These are phyloP conservation scores for Bubo scandiacus DNA, from an alignment of 2,113 vertebrate species.

Conservation along the genomic window DNA sequence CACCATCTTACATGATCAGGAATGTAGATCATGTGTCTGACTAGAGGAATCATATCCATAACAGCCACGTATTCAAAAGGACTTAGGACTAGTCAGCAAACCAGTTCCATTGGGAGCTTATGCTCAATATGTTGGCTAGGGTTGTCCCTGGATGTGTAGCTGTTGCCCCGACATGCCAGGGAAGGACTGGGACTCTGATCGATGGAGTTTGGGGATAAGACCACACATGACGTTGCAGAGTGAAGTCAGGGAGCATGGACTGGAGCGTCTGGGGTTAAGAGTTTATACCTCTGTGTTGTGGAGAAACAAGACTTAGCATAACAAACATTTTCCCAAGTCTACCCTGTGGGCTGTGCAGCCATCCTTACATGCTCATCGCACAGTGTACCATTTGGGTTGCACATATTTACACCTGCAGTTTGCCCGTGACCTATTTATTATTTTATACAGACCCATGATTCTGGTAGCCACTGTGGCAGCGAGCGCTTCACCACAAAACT, in stretches of 20 bases:
- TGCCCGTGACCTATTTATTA: not conserved
- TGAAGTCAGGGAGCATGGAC: not conserved
- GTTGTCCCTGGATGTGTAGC: not conserved
- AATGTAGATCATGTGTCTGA: constrained; percentile 14
- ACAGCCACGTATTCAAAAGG: not conserved
- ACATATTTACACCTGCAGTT: not conserved
- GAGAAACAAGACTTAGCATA: not conserved
- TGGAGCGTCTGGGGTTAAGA: not conserved
- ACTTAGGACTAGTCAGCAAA: not conserved
- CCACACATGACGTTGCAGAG: not conserved
- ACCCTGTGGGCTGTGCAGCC: not conserved
- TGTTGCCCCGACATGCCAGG: not conserved
- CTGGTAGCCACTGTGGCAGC: not conserved
- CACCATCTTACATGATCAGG: not conserved
- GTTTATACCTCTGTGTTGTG: not conserved
- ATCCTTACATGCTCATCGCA: not conserved
- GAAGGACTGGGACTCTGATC: not conserved
- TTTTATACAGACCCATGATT: fast-evolving
- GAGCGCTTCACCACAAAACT: not conserved
- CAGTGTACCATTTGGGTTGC: not conserved
- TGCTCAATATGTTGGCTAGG: not conserved
- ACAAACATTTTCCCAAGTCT: not conserved
- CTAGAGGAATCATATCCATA: not conserved
- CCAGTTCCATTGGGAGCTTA: not conserved
- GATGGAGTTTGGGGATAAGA: not conserved